These are phyloP conservation scores for Falco concolor DNA, from an alignment of 2,797 vertebrate species.

Conservation along the genomic window DNA sequence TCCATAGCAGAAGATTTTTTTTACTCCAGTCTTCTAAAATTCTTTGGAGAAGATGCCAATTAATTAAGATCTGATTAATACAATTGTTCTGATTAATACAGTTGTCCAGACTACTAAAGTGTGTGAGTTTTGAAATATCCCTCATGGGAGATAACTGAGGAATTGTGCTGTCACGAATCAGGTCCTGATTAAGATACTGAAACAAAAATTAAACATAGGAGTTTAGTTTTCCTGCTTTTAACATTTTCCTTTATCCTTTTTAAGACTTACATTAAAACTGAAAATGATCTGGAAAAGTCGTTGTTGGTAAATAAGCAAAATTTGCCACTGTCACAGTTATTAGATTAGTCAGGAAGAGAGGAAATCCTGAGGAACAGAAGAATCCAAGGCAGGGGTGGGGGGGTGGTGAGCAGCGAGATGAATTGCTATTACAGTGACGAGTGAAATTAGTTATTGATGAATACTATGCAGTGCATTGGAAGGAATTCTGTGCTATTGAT, in stretches of 20 bases:
- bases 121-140: background rate
- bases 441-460: background rate
- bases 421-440: background rate
- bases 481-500: background rate
- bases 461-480: background rate
- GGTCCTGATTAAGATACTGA: background rate
- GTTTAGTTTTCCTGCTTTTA: background rate
- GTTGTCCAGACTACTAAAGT: background rate
- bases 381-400: background rate
- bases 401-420: background rate
- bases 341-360: background rate
- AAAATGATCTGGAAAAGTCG: background rate
- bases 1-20: background rate
- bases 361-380: background rate
- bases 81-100: background rate
- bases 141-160: background rate
- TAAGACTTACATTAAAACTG: background rate
- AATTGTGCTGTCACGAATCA: background rate
- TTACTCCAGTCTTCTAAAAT: background rate
- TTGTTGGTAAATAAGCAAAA: background rate
- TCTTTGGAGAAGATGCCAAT: background rate
- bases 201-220: background rate
- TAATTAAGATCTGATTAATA: constrained; percentile 4
- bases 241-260: background rate
- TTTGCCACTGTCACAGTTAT: background rate